These are phyloP conservation scores for Sclerurus mexicanus DNA, from an alignment of 2,113 vertebrate genomes.

Conservation along the genomic window DNA sequence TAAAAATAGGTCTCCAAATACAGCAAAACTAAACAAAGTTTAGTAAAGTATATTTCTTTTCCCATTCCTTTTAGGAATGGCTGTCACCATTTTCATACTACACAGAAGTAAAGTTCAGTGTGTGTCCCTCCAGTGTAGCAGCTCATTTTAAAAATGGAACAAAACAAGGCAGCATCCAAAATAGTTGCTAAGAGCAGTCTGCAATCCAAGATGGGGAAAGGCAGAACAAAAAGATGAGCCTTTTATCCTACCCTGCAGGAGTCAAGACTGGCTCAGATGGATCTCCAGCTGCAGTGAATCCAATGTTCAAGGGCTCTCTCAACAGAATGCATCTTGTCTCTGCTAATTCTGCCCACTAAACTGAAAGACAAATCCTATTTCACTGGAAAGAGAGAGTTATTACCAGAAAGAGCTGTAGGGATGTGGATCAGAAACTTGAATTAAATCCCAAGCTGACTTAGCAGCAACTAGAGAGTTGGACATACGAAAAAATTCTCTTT, in stretches of 20 bases:
- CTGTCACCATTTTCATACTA: not conserved
- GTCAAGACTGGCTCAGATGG: not conserved
- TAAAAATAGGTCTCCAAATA: not conserved
- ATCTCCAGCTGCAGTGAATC: not conserved
- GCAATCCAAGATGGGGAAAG: not conserved
- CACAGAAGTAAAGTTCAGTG: not conserved
- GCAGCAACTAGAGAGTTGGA: not conserved
- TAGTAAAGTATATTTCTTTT: not conserved
- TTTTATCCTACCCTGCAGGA: not conserved
- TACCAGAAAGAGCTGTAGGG: not conserved
- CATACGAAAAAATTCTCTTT: not conserved
- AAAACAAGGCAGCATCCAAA: not conserved
- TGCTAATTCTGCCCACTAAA: not conserved
- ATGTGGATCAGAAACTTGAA: not conserved
- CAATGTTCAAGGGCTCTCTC: not conserved
- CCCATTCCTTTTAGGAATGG: not conserved
- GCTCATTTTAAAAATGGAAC: not conserved
- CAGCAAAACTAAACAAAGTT: not conserved
- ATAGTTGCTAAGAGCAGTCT: not conserved
- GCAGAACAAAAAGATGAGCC: not conserved
- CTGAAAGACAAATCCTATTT: not conserved
- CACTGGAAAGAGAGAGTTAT: not conserved
- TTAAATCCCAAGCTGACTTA: not conserved
- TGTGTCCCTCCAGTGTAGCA: not conserved
- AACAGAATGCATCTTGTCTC: not conserved